Percentiles rank a stretch among this genome's conserved stretches.
Evolutionary conservation across 1,140 invertebrate genomes (phyloP).

Genomic region (Samia ricini): DNA sequence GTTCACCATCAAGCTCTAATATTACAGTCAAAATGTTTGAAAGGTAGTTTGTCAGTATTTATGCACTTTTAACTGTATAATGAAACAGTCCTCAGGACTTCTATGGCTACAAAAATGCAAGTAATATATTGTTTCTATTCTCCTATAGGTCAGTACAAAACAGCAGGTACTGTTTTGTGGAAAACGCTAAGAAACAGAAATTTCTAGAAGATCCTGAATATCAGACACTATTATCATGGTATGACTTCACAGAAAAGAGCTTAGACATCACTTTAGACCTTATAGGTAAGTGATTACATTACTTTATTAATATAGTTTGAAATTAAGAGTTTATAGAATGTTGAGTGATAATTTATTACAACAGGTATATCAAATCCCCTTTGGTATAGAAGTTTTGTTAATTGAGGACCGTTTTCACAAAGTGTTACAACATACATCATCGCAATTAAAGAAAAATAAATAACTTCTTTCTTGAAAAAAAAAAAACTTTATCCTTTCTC

Average conservation of each 20-base stretch:
- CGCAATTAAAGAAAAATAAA: too few relatives aligned
- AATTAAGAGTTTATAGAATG: too few relatives aligned
- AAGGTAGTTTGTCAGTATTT: constrained; percentile 63
- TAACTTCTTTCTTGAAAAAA: too few relatives aligned
- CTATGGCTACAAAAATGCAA: not conserved
- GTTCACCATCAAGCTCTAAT: constrained; percentile 73
- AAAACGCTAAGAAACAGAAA: constrained; percentile 83
- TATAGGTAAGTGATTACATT: constrained; percentile 81
- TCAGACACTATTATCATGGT: constrained; percentile 89
- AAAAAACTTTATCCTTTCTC: too few relatives aligned
- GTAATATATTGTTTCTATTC: not conserved
- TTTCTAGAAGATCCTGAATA: constrained; percentile 79
- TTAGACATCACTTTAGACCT: constrained; percentile 88
- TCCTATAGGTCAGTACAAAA: constrained; percentile 70
- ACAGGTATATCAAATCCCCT: too few relatives aligned
- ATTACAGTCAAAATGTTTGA: constrained; percentile 92
- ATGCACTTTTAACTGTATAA: not conserved
- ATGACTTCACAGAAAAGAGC: constrained; percentile 85
- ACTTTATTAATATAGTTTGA: too few relatives aligned
- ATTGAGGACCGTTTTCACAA: too few relatives aligned
- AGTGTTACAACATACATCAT: too few relatives aligned
- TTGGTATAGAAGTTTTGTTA: too few relatives aligned
- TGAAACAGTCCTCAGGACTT: not conserved
- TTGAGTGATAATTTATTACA: not conserved
- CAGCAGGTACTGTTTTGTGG: constrained; percentile 86